A percentile compares a stretch with the other conserved stretches of the same genome.
These are phyloP conservation scores for Littorina saxatilis DNA, from an alignment of 1,140 invertebrate genomes.

Conservation along the genomic window DNA sequence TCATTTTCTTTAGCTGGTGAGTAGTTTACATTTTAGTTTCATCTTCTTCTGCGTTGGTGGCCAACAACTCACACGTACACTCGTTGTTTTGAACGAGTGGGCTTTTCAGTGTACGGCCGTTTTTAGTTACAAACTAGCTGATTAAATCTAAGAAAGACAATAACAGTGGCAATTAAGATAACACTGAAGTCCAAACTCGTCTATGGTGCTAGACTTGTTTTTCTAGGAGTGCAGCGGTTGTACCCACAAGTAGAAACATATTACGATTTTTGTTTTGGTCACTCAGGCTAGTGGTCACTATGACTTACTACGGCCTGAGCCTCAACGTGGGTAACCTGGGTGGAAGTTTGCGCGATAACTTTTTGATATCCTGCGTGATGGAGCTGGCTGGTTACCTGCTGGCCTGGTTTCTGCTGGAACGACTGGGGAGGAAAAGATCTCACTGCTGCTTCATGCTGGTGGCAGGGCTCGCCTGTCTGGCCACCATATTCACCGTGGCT, in stretches of 20 bases:
- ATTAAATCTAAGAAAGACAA: no score
- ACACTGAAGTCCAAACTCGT: neutral
- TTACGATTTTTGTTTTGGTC: neutral
- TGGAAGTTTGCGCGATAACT: slow-evolving; percentile 65
- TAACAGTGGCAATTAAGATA: no score
- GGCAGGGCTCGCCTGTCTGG: slow-evolving; percentile 15
- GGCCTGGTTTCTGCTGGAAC: slow-evolving; percentile 74
- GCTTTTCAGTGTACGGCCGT: no score
- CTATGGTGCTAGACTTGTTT: no score
- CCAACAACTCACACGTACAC: no score
- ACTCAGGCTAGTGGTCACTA: slow-evolving; percentile 81
- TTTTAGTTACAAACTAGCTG: no score
- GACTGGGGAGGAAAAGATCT: slow-evolving; percentile 51
- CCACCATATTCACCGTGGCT: slow-evolving; percentile 17
- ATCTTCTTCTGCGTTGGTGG: no score
- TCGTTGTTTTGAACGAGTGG: no score
- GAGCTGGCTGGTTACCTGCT: slow-evolving; percentile 86
- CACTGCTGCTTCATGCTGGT: slow-evolving; percentile 29
- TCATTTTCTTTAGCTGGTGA: slow-evolving; percentile 59
- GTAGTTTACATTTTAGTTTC: neutral
- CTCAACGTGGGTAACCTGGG: slow-evolving; percentile 59
- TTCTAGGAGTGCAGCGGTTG: neutral
- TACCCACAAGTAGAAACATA: neutral
- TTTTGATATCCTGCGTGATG: slow-evolving; percentile 78
- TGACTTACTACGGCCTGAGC: slow-evolving; percentile 81